Evolutionary conservation across 2,797 vertebrate species (phyloP), one percentile per base, ranked within the genome.

Genomic region (Silurus aristotelis): DNA sequence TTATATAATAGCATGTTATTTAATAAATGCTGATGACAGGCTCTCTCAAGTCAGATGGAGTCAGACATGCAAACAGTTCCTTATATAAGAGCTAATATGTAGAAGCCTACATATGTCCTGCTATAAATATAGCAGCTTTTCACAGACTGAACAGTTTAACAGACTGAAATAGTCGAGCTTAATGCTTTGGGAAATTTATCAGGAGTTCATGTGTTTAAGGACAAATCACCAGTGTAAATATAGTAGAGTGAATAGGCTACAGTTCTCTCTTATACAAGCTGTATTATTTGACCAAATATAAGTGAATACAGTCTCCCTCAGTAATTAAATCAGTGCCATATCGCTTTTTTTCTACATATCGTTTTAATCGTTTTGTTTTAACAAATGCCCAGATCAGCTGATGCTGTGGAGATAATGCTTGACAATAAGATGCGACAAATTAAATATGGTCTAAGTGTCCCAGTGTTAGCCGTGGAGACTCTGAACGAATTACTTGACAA

Each of bases 401-500:
- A 61, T 15, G 4, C 27, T 25, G 25, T 71, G 38, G 61, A 79
- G 52, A 6, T 46, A 43, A 55, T 61, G 27, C 38, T 60, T 60
- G 60, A 52, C 27, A 84, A 84, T 68, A 64, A 84, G 66, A 80
- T 61, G 20, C 15, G 66, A 84, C 76, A 79, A 84, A 84, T 84
- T 84, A n/a, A 71, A 68, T 84, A 70, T n/a, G n/a, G 83, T 63
- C 76, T 52, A 60, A 77, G 80, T 17, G 12, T 60, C 79, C 82
- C 61, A 76, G 61, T 60, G n/a, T 25, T 82, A 77, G 55, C 31
- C 61, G 22, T 13, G 31, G 25, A 70, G 56, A 20, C 64, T 38
- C 55, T 71, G 64, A 80, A 80, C 38, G 22, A 84, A 84, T 84
- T 84, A 84, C 46, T 84, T 52, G 76, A 75, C 82, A 79, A 84